A percentile compares a stretch with the other conserved stretches of the same genome.
Evolutionary conservation across 92 coral and sea anemone species (phyloP).

Genomic region (Bergia puertoricense): DNA sequence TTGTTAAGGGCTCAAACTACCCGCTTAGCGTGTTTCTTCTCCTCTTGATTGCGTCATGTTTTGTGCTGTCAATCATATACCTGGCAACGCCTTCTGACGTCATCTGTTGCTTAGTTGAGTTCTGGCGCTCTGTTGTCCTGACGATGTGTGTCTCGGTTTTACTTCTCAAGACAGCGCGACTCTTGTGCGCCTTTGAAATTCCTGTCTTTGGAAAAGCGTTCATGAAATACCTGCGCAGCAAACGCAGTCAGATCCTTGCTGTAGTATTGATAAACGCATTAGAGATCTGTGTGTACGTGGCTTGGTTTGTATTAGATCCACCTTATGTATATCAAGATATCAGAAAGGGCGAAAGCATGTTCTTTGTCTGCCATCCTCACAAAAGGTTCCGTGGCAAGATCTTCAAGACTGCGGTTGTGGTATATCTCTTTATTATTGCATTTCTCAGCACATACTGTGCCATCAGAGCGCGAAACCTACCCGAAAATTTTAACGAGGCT

Average conservation of each 20-base stretch:
- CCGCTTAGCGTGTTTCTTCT: conserved; percentile 49
- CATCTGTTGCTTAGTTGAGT: conserved; percentile 50
- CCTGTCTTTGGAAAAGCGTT: conserved; percentile 60
- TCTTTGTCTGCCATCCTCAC: conserved; percentile 18
- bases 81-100: conserved; percentile 1
- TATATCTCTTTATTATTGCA: conserved; percentile 55
- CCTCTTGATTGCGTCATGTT: conserved; percentile 19
- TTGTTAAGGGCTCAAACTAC: conserved; percentile 60
- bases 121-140: conserved; percentile 19
- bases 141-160: conserved; percentile 68
- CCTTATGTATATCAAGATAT: conserved; percentile 61
- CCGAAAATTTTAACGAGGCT: background rate
- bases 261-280: conserved; percentile 54
- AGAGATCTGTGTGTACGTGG: conserved; percentile 49
- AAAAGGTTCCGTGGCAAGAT: conserved; percentile 48
- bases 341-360: conserved; percentile 37
- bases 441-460: conserved; percentile 52
- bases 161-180: background rate
- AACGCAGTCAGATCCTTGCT: conserved; percentile 43
- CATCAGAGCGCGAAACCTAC: conserved; percentile 57
- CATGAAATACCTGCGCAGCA: conserved; percentile 22
- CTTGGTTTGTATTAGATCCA: conserved; percentile 67
- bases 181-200: conserved; percentile 74
- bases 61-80: conserved; percentile 56
- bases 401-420: conserved; percentile 55